Percentiles rank a stretch among this genome's conserved stretches.
These are phyloP conservation scores for Schizaphis graminum DNA, from an alignment of 2,888 invertebrate genomes.

Conservation along the genomic window DNA sequence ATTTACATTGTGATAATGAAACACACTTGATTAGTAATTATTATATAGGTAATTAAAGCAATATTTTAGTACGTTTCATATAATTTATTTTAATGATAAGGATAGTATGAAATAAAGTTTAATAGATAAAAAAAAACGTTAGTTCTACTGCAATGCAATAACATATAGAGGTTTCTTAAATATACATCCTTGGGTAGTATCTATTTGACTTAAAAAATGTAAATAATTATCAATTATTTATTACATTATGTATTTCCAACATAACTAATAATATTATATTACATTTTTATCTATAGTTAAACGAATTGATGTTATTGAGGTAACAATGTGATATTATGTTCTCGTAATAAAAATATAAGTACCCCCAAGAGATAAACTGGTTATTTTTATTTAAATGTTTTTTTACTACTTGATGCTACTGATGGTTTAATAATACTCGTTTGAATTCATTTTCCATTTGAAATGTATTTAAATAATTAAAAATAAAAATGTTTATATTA, in stretches of 20 bases:
- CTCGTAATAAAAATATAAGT: background rate
- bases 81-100: background rate
- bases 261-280: background rate
- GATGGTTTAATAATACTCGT: background rate
- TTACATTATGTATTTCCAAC: background rate
- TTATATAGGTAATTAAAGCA: background rate
- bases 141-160: background rate
- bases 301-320: slow-evolving; percentile 14
- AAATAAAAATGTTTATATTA: background rate
- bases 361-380: background rate
- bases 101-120: background rate
- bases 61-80: background rate
- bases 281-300: background rate
- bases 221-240: background rate
- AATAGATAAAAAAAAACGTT: background rate
- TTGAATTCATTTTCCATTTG: background rate
- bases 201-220: background rate
- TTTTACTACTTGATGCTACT: background rate
- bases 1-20: background rate
- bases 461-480: background rate
- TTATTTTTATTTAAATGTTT: slow-evolving; percentile 19
- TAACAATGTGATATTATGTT: background rate
- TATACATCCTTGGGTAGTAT: background rate
- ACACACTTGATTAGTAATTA: background rate
- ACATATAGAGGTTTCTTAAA: too few species aligned